Conservation (phyloP, 2,797 vertebrate genomes). For the Taenioides sp. region DNA sequence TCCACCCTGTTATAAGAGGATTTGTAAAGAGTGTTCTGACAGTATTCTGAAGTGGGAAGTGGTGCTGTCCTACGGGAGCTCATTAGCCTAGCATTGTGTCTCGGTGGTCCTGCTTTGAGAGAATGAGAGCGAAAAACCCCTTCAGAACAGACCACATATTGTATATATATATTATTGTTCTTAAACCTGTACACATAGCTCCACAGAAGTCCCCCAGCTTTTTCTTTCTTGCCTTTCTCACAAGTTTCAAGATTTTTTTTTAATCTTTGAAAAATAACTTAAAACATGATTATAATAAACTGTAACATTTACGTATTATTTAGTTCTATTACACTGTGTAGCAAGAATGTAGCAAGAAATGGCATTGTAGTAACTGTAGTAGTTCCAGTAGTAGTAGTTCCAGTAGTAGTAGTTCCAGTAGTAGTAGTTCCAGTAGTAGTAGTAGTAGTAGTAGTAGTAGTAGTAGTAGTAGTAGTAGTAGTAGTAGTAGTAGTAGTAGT, state of each 20-base stretch:
- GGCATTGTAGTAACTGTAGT: no score
- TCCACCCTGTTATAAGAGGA: constrained; percentile 45
- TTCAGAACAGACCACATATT: constrained; percentile 25
- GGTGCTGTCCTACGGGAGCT: constrained; percentile 67
- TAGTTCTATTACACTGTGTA: no score
- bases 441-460: no score
- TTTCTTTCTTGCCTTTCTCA: not conserved
- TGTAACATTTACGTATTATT: no score
- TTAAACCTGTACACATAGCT: not conserved
- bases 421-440: no score
- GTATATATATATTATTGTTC: not conserved
- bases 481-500: not conserved
- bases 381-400: no score
- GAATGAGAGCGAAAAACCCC: constrained; percentile 39
- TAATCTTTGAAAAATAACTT: no score
- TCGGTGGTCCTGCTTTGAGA: constrained; percentile 45
- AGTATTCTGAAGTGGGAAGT: constrained; percentile 42
- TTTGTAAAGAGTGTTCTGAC: constrained; percentile 52
- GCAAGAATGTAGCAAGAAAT: no score
- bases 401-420: no score
- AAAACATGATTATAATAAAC: no score
- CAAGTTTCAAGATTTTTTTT: no score
- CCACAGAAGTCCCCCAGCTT: not conserved
- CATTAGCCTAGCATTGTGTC: constrained; percentile 68
- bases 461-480: not conserved